These are phyloP conservation scores for Hydrocynus forskahlii DNA, from an alignment of 2,797 vertebrate genomes.

Conservation along the genomic window DNA sequence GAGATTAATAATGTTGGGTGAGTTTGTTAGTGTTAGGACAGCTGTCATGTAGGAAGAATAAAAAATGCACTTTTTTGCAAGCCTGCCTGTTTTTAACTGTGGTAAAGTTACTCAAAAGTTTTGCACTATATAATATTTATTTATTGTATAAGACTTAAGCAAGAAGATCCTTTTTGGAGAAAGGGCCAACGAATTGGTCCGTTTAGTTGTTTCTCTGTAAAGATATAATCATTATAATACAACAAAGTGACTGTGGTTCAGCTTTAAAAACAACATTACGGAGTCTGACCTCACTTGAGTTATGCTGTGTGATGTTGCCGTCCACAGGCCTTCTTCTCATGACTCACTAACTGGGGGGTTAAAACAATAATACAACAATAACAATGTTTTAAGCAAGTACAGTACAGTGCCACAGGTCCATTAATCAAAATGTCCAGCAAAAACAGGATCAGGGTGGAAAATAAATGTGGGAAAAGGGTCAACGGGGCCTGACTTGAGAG, in stretches of 20 bases:
- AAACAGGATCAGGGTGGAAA: conserved; percentile 18
- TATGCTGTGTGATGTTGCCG: conserved; percentile 59
- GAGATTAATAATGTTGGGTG: neutral
- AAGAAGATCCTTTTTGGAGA: neutral
- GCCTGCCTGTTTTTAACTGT: neutral
- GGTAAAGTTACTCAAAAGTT: neutral
- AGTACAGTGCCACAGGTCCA: conserved; percentile 39
- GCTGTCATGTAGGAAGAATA: neutral
- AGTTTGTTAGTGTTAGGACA: neutral
- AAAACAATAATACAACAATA: conserved; percentile 71
- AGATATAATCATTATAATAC: conserved; percentile 31
- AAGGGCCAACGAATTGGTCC: neutral
- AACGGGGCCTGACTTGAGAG: conserved; percentile 1
- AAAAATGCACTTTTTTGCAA: neutral
- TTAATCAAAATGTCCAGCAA: conserved; percentile 63
- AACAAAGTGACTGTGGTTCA: conserved; percentile 15
- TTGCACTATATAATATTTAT: no score
- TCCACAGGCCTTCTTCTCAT: conserved; percentile 67
- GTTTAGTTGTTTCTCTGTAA: conserved; percentile 34
- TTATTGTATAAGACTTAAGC: neutral
- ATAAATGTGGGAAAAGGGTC: conserved; percentile 36
- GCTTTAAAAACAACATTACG: conserved; percentile 47
- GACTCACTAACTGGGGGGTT: conserved; percentile 68
- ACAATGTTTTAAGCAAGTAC: conserved; percentile 60
- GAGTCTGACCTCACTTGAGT: conserved; percentile 63